Evolutionary conservation across 2,888 invertebrate species (phyloP), one percentile per base, ranked within the genome.

Genomic region (Hemithea aestivaria): DNA sequence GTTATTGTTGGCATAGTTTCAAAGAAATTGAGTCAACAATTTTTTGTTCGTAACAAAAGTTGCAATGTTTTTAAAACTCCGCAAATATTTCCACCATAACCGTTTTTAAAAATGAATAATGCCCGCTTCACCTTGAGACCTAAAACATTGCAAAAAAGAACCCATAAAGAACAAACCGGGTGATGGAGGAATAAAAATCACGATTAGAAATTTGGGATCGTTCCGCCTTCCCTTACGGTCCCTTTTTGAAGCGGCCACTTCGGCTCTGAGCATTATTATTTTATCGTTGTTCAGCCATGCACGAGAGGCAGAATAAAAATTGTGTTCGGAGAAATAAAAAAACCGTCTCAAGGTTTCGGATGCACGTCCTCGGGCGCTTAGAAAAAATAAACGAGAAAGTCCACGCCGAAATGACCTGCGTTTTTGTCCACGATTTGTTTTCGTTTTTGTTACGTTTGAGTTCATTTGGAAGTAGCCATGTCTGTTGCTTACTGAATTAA

Each of bases 381-480:
- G 77, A 84, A 83, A 83, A 85, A 85, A 84, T 74, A 83, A 82
- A 84, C 76, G 67, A 79, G 77, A 77, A 71, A 81, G 75, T 78
- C 81, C 73, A 80, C 69, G 68, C 71, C 76, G 79, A 83, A 84
- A 83, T 85, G 85, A 85, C 85, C 87, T 80, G 83, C 76, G 80
- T 87, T 87, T 87, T 87, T 85, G 80, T 87, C 65, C 76, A 75
- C 64, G 79, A 75, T 83, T 85, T 84, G 82, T 85, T 85, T 81
- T 83, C 73, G 75, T 85, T 85, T 87, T 85, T 85, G 81, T 85
- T 78, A 75, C 78, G 72, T 82, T 84, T 79, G 83, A 82, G 83
- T 84, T 87, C 85, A 87, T 85, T 87, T 87, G 71, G 82, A 81
- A 84, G 87, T 81, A 82, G 83, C 85, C 75, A 77, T 73, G 82